Percentiles rank a stretch among this genome's conserved stretches.
Evolutionary conservation across 2,888 invertebrate genomes (phyloP).

Genomic region (Drosophila koepferae): DNA sequence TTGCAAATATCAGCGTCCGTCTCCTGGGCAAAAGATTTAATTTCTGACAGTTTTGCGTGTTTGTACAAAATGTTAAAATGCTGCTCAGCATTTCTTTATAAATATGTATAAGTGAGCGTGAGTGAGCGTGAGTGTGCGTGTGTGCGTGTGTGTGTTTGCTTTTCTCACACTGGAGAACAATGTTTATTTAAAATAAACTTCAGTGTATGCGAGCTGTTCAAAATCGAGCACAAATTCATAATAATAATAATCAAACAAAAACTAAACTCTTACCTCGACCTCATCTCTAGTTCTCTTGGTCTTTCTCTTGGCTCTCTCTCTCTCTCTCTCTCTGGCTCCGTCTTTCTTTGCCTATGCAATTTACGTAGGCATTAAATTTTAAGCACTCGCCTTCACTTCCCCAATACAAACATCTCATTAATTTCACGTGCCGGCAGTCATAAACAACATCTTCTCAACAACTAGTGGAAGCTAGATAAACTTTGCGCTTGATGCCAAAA

Average conservation of each 20-base stretch:
- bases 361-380: conserved; percentile 69
- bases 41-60: conserved; percentile 75
- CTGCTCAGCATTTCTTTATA: conserved; percentile 29
- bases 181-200: conserved; percentile 69
- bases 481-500: conserved; percentile 8
- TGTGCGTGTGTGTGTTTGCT: conserved; percentile 22
- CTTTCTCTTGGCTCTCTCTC: not conserved
- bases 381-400: conserved; percentile 72
- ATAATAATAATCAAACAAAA: conserved; percentile 53
- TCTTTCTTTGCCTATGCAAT: conserved; percentile 50
- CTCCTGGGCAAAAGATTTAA: conserved; percentile 54
- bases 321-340: not conserved
- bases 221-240: conserved; percentile 59
- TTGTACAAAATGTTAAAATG: conserved; percentile 67
- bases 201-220: conserved; percentile 32
- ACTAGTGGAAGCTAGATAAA: conserved; percentile 20
- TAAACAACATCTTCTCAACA: conserved; percentile 51
- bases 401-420: conserved; percentile 72
- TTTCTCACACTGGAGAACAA: conserved; percentile 53
- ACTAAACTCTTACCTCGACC: conserved; percentile 18
- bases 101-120: conserved; percentile 11
- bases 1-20: conserved; percentile 52
- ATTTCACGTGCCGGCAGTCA: conserved; percentile 61
- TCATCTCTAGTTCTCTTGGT: not conserved
- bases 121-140: conserved; percentile 4